These are phyloP conservation scores for Drosophila pegasa DNA, from an alignment of 2,888 invertebrate species.

Conservation along the genomic window DNA sequence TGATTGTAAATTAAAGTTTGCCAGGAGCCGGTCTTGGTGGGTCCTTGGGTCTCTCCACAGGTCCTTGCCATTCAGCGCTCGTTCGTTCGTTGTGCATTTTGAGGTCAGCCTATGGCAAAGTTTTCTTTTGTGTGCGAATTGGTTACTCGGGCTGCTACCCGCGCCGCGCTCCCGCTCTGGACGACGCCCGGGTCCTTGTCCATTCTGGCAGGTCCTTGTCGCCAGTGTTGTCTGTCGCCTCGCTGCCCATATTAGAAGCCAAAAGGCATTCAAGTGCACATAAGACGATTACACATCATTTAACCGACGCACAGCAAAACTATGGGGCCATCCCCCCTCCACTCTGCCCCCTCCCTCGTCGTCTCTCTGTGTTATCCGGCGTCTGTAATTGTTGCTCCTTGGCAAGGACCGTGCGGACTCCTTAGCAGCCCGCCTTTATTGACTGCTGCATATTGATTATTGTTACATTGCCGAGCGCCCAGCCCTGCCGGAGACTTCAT, in stretches of 20 bases:
- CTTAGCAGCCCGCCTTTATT: constrained; percentile 49
- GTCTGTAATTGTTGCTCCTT: constrained; percentile 75
- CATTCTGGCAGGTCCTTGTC: constrained; percentile 57
- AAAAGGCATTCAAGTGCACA: constrained; percentile 83
- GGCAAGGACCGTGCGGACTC: constrained; percentile 11
- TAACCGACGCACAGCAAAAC: constrained; percentile 81
- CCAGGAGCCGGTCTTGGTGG: constrained; percentile 30
- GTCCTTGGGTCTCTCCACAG: constrained; percentile 19
- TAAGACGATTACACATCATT: constrained; percentile 85
- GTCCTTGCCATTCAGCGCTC: constrained; percentile 45
- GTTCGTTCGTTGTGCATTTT: constrained; percentile 69
- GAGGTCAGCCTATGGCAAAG: constrained; percentile 82
- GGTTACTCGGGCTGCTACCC: constrained; percentile 44
- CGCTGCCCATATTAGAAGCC: constrained; percentile 79
- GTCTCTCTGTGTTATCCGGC: constrained; percentile 10
- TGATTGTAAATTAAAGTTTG: constrained; percentile 84
- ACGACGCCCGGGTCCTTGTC: constrained; percentile 28
- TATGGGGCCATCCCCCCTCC: constrained; percentile 39
- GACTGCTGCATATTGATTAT: constrained; percentile 81
- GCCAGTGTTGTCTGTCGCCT: constrained; percentile 59
- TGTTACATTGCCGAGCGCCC: constrained; percentile 56
- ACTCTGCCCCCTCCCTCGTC: background rate
- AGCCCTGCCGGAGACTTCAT: constrained; percentile 41
- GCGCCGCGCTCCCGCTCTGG: constrained; percentile 9
- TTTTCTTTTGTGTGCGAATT: constrained; percentile 71